These are phyloP conservation scores for Platorchestia sp. DNA, from an alignment of 1,140 invertebrate genomes.

Conservation along the genomic window DNA sequence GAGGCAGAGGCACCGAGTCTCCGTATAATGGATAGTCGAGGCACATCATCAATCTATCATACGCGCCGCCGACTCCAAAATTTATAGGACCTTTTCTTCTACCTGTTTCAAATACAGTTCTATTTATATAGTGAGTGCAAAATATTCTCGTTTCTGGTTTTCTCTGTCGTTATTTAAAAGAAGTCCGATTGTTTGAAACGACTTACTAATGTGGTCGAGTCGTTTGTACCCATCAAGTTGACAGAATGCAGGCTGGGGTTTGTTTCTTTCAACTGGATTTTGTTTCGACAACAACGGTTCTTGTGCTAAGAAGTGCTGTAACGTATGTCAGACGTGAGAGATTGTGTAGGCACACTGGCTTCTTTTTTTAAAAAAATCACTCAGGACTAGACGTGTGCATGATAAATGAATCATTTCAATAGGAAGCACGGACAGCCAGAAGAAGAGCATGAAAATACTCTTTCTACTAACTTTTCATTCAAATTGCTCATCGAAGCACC, in stretches of 20 bases:
- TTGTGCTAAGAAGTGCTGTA: not conserved
- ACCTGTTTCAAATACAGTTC: conserved; percentile 54
- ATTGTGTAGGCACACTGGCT: not conserved
- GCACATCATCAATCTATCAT: conserved; percentile 53
- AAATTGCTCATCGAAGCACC: not conserved
- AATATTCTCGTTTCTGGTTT: conserved; percentile 1
- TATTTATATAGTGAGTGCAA: conserved; percentile 19
- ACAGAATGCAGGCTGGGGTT: not conserved
- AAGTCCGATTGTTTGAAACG: conserved; percentile 23
- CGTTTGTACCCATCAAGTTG: conserved; percentile 33
- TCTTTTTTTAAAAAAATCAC: not conserved
- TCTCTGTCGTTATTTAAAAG: conserved; percentile 2
- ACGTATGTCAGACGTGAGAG: not conserved
- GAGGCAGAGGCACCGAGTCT: not conserved
- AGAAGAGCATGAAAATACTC: not conserved
- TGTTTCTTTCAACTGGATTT: not conserved
- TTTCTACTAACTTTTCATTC: not conserved
- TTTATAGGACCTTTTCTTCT: conserved; percentile 52
- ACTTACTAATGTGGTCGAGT: conserved; percentile 15
- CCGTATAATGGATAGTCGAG: conserved; percentile 31
- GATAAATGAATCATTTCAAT: not conserved
- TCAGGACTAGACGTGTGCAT: not conserved
- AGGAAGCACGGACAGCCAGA: not conserved
- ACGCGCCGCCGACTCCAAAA: conserved; percentile 55
- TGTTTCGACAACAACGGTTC: not conserved